Evolutionary conservation across 2,888 invertebrate species (phyloP), one percentile per base, ranked within the genome.

Genomic region (Neoitamus cyanurus): DNA sequence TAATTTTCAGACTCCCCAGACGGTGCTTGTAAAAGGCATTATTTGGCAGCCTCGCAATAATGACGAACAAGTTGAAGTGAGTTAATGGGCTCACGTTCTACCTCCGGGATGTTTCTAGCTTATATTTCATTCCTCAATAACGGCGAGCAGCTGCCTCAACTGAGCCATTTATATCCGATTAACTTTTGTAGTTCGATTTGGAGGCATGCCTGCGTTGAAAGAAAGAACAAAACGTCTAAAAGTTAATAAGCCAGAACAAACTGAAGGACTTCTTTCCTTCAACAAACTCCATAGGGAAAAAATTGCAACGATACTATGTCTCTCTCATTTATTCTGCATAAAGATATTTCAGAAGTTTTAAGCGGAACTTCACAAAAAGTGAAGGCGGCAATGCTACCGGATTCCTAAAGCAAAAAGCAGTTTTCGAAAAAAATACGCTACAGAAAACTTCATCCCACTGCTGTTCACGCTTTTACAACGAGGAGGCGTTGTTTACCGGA

Each of bases 1-100:
- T 85, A 85, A 85, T 85, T 85, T 85, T 82, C 28, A 84, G 84
- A 85, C 75, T 85, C 83, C 82, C 84, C 42, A 46, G 80, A 83
- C 72, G 80, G 80, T 73, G 58, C 83, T 77, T 69, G 36, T n/a
- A 28, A 31, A 68, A 84, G 85, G 68, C 85, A 85, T 69, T 83
- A 84, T 84, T 85, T 84, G 84, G 84, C 80, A 36, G 78, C 15
- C 37, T 72, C 75, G 73, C 84, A 84, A 83, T 75, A 82, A 85
- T 48, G 48, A 48, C 15, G 48, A 48, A 48, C 1, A 48, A 48
- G 48, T 30, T 48, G 69, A 73, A 69, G 37, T 68, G 85, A 70
- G 31, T 30, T 70, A 48, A 48, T 70, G 70, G 30, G 31, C 70
- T 70, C 31, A 70, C 70, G 70, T 34, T 34, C 30, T 30, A 34